These are phyloP conservation scores for Rhabdomys pumilio DNA, from an alignment of 2,797 vertebrate species.

Conservation along the genomic window DNA sequence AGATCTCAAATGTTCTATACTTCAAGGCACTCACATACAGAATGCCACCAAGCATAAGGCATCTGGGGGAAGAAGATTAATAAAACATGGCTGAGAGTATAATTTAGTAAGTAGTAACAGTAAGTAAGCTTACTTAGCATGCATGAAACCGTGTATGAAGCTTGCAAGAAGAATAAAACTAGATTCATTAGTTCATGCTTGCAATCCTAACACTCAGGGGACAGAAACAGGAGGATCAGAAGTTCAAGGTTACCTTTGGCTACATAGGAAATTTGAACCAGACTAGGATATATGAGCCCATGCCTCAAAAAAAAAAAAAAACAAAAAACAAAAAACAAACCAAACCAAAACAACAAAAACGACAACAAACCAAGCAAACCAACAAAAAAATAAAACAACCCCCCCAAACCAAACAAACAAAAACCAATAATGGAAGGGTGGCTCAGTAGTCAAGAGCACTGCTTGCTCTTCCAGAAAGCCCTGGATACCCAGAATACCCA, in stretches of 20 bases:
- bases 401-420: neutral
- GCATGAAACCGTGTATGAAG: neutral
- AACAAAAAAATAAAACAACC: neutral
- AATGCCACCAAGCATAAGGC: neutral
- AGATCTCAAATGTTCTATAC: neutral
- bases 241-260: neutral
- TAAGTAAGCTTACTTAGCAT: neutral
- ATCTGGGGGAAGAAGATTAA: constrained; percentile 4
- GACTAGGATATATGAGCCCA: neutral
- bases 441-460: neutral
- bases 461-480: neutral
- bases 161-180: neutral
- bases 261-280: neutral
- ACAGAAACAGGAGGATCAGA: neutral
- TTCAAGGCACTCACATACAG: constrained; percentile 21
- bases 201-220: neutral
- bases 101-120: neutral
- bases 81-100: neutral
- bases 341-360: neutral
- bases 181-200: neutral
- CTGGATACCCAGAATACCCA: too few relatives aligned
- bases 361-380: neutral
- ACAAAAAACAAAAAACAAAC: neutral
- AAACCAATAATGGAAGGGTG: neutral
- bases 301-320: neutral